Conservation (phyloP, 2,113 vertebrate species). For the Coptodon bakossiorum region DNA sequence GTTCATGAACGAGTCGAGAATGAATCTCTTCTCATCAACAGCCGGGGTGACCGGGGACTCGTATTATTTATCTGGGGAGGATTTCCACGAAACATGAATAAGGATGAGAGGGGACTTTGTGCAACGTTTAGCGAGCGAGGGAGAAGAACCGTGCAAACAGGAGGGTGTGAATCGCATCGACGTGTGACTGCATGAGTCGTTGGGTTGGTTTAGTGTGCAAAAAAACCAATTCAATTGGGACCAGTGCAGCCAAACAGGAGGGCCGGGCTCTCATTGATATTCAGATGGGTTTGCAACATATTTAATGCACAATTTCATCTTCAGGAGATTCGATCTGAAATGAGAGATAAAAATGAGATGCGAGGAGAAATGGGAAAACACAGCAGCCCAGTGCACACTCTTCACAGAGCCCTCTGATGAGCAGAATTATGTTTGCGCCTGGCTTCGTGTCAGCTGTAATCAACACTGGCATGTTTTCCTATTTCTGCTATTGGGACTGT, state of each 20-base stretch:
- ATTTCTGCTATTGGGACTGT: not conserved
- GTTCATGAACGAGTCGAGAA: slow-evolving; percentile 20
- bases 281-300: slow-evolving; percentile 28
- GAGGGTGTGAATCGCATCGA: not conserved
- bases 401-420: slow-evolving; percentile 12
- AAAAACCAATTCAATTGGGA: slow-evolving; percentile 15
- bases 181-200: not conserved
- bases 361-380: not conserved
- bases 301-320: slow-evolving; percentile 51
- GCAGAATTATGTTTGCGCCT: not conserved
- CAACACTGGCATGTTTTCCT: slow-evolving; percentile 1
- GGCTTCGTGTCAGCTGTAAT: not conserved
- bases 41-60: not conserved
- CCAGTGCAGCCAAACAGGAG: not conserved
- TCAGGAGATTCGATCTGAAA: slow-evolving; percentile 15
- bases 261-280: slow-evolving; percentile 32
- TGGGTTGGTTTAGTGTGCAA: not conserved
- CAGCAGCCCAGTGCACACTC: not conserved
- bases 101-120: slow-evolving; percentile 14
- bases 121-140: not conserved
- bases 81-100: slow-evolving; percentile 38
- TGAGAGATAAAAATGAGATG: slow-evolving; percentile 28
- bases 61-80: not conserved
- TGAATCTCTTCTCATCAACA: slow-evolving; percentile 1
- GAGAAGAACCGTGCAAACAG: not conserved